Evolutionary conservation across 2,888 invertebrate species (phyloP), one percentile per base, ranked within the genome.

Genomic region (Sisyra terminalis): DNA sequence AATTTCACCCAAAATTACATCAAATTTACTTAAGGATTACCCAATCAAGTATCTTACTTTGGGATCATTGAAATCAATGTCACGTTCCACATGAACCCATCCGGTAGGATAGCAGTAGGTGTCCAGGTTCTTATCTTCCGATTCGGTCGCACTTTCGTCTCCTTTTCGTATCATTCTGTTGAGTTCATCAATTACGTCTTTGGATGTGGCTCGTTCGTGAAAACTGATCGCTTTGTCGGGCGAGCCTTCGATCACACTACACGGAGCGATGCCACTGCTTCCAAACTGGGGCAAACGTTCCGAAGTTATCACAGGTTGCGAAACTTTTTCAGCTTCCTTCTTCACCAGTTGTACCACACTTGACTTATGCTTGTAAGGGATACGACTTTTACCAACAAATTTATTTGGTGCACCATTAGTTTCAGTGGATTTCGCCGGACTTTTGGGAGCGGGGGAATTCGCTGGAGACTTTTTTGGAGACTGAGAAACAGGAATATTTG

Each of bases 41-140:
- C n/a, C n/a, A n/a, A n/a, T n/a, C n/a, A n/a, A n/a, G n/a, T 34
- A 35, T 37, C 43, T 50, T 60, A 82, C 83, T 73, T 81, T 82
- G 9, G 82, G 82, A 61, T 83, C 82, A 50, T 75, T 78, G 53
- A 83, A 73, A 63, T 82, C 82, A 47, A 81, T 77, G 53, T 81
- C 78, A 47, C 74, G 71, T 54, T 83, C 81, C 31, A 84, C 78
- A 55, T 82, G 82, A 46, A 83, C 75, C 83, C 83, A 84, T 31
- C 82, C 82, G 1, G 83, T 82, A 16, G 77, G 75, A 45, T 73
- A 74, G 64, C 77, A 74, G 48, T 77, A 69, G 45, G 67, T 66
- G 59, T 80, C 79, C 46, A 72, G 64, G 49, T 61, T 65, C 15
- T 60, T 56, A 32, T 44, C 47, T 47, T 50, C 44, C 9, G 31